Conservation (phyloP, 2,797 vertebrate genomes). For the Acestrorhynchus altus region DNA sequence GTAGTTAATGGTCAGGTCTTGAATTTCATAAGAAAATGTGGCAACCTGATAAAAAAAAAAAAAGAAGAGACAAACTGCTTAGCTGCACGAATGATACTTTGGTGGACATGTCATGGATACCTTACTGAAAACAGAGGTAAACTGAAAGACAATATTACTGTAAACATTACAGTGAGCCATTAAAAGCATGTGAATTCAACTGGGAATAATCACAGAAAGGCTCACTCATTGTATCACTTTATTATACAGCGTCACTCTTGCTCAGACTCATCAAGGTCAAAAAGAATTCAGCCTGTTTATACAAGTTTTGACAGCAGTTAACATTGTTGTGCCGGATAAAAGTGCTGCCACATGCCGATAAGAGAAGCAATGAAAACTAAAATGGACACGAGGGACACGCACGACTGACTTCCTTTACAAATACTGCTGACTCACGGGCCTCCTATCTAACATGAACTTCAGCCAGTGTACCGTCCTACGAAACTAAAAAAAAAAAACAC, state of each 20-base stretch:
- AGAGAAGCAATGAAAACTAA: constrained; percentile 1
- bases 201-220: neutral
- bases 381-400: neutral
- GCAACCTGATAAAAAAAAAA: no score
- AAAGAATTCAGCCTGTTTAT: neutral
- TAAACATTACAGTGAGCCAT: no score
- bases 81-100: no score
- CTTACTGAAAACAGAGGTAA: no score
- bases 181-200: neutral
- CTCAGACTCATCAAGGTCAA: neutral
- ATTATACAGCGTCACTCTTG: neutral
- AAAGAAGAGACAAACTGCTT: no score
- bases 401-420: neutral
- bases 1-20: no score
- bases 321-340: constrained; percentile 15
- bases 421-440: neutral
- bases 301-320: constrained; percentile 13
- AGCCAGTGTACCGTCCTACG: neutral
- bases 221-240: neutral
- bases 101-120: no score
- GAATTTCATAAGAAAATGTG: no score
- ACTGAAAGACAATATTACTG: no score
- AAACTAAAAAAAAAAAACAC: neutral
- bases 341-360: neutral
- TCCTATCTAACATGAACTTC: neutral